These are phyloP conservation scores for Drosophila fuyamai DNA, from an alignment of 1,140 invertebrate genomes.

Conservation along the genomic window DNA sequence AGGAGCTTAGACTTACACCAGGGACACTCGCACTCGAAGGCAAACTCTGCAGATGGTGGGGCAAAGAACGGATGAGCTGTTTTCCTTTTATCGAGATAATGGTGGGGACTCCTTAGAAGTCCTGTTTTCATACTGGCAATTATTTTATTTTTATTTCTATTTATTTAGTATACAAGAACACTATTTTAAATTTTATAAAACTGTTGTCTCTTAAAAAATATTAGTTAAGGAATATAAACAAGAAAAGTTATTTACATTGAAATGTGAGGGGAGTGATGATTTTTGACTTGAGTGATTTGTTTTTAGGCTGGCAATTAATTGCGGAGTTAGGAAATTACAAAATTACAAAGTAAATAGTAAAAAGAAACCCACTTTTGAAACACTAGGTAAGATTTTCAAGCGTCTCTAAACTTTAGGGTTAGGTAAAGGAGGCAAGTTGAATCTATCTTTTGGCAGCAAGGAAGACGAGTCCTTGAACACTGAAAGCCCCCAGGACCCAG, in stretches of 20 bases:
- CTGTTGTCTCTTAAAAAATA: no score
- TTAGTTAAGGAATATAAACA: not conserved
- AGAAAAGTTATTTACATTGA: no score
- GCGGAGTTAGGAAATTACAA: no score
- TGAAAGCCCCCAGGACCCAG: constrained; percentile 10
- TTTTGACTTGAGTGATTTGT: no score
- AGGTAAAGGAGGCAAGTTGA: not conserved
- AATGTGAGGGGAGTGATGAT: no score
- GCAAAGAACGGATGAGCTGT: constrained; percentile 47
- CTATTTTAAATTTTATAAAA: no score
- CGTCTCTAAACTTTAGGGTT: not conserved
- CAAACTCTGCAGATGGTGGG: constrained; percentile 25
- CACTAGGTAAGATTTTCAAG: not conserved
- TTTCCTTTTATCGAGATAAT: constrained; percentile 20
- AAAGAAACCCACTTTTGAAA: not conserved
- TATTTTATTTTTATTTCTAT: not conserved
- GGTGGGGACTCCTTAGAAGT: not conserved
- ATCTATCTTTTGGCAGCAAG: not conserved
- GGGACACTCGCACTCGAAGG: constrained; percentile 18
- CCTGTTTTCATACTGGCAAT: not conserved
- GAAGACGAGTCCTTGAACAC: constrained; percentile 22
- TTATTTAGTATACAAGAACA: not conserved
- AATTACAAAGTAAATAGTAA: no score
- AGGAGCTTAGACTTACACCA: constrained; percentile 60
- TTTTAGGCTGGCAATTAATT: no score